Evolutionary conservation across 2,888 invertebrate species (phyloP).

Genomic region (Acrobasis consociella): DNA sequence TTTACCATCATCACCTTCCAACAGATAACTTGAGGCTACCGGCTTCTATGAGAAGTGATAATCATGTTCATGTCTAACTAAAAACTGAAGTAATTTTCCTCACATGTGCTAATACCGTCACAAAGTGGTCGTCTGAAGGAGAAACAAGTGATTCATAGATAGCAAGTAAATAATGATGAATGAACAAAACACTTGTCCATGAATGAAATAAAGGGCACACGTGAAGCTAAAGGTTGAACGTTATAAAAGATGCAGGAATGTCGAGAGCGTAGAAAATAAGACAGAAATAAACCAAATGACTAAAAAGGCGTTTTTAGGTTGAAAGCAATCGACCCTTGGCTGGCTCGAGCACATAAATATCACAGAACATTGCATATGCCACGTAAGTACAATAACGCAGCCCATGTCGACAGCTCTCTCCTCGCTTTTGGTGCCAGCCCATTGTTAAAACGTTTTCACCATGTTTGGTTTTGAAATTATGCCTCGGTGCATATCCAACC

Average conservation of each 20-base stretch:
- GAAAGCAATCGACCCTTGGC: conserved; percentile 11
- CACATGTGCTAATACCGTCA: background rate
- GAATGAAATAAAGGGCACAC: conserved; percentile 23
- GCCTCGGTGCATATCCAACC: conserved; percentile 23
- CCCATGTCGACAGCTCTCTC: conserved; percentile 56
- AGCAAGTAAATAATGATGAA: conserved; percentile 11
- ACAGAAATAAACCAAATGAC: background rate
- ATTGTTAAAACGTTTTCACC: conserved; percentile 61
- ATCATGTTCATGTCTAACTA: background rate
- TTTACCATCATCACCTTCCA: too few relatives aligned
- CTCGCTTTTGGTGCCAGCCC: conserved; percentile 51
- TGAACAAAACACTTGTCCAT: conserved; percentile 23
- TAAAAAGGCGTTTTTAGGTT: conserved; percentile 7
- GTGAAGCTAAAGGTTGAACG: conserved; percentile 20
- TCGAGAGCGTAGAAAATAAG: background rate
- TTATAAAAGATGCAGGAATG: conserved; percentile 5
- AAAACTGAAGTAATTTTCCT: background rate
- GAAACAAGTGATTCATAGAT: conserved; percentile 11
- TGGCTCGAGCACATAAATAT: conserved; percentile 38
- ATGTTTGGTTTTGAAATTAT: conserved; percentile 42
- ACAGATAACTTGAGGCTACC: too few relatives aligned
- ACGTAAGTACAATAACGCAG: conserved; percentile 42
- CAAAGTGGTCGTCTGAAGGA: conserved; percentile 5
- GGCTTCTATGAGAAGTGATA: background rate
- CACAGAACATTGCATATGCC: conserved; percentile 45